Percentiles rank a stretch among this genome's conserved stretches.
Evolutionary conservation across 2,113 vertebrate species (phyloP).

Genomic region (Alligator sinensis): DNA sequence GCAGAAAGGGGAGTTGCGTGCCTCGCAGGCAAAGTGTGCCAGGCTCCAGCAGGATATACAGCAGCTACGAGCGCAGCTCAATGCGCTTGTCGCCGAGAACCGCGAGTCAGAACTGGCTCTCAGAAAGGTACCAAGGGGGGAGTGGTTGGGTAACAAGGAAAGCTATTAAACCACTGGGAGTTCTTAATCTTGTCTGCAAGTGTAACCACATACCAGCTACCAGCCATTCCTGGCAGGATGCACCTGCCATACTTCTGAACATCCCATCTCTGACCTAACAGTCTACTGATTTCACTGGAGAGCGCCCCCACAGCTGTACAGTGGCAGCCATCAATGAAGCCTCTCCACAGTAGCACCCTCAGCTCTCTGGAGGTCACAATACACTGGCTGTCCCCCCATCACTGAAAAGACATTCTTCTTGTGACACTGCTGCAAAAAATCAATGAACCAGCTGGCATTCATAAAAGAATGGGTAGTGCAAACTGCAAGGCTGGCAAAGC

Average conservation of each 20-base stretch:
- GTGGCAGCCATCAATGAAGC: no score
- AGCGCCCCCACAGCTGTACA: neutral
- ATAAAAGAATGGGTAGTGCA: neutral
- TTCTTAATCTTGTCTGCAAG: neutral
- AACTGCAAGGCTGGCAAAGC: neutral
- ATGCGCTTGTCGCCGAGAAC: slow-evolving; percentile 69
- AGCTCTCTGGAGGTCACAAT: neutral
- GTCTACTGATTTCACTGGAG: neutral
- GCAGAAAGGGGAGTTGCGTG: slow-evolving; percentile 55
- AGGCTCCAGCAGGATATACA: slow-evolving; percentile 71
- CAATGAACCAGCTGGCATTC: accelerated
- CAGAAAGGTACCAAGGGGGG: slow-evolving; percentile 67
- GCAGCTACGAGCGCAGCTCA: slow-evolving; percentile 64
- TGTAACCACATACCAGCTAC: neutral
- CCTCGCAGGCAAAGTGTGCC: slow-evolving; percentile 42
- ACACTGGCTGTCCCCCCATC: neutral
- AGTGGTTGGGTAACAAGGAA: neutral
- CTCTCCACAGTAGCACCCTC: neutral
- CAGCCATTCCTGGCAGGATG: slow-evolving; percentile 11
- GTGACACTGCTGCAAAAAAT: neutral
- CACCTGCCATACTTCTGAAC: neutral
- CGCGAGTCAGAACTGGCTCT: slow-evolving; percentile 66
- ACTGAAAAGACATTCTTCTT: neutral
- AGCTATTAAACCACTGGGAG: neutral
- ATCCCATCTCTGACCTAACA: neutral